phyloP scores from a whole-genome alignment of 2,113 vertebrate genomes.

The Capra hircus region DNA sequence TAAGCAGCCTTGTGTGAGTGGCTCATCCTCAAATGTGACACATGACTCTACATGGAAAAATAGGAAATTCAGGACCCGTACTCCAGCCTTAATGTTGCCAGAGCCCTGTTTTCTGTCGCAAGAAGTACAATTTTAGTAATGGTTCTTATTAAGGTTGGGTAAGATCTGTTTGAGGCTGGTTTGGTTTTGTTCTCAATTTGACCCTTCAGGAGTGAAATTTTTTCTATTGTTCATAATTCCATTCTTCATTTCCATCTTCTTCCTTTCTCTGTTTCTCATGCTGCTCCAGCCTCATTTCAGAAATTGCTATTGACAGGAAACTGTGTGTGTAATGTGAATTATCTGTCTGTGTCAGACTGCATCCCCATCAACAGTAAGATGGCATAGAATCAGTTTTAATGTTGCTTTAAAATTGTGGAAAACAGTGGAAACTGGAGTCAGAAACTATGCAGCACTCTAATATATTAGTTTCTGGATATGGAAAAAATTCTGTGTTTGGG shows the following conservation, averaged over 20 bases:
- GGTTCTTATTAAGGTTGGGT: background rate
- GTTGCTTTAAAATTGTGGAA: background rate
- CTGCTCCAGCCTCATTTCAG: background rate
- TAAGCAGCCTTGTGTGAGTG: background rate
- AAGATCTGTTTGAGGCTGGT: background rate
- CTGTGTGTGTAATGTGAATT: background rate
- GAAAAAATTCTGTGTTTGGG: background rate
- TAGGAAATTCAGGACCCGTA: background rate
- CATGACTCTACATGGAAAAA: background rate
- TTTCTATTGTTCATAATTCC: background rate
- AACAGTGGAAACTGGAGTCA: background rate
- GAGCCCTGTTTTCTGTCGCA: background rate
- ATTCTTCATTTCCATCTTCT: background rate
- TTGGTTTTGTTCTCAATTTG: conserved; percentile 3
- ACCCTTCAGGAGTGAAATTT: background rate
- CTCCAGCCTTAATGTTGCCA: background rate
- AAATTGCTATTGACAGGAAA: background rate
- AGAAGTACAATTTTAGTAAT: background rate
- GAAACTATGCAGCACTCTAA: background rate
- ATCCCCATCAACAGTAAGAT: background rate
- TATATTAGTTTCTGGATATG: background rate
- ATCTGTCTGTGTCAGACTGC: background rate
- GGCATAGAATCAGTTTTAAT: background rate
- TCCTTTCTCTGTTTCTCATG: background rate
- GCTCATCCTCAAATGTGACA: background rate